Conservation (phyloP, 2,888 invertebrate species). For the Andricus quercusramuli region DNA sequence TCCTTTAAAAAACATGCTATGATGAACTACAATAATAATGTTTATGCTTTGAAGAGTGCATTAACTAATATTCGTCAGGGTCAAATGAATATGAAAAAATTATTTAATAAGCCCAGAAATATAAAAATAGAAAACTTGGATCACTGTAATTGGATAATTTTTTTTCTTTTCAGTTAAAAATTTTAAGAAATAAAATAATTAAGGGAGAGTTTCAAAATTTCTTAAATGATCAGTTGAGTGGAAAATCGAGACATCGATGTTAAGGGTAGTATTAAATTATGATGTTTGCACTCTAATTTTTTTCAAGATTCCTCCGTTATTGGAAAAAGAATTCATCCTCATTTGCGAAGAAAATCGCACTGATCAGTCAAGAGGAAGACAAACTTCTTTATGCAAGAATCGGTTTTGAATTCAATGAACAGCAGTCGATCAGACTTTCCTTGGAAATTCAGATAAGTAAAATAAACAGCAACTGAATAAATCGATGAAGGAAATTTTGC, state of each 20-base stretch:
- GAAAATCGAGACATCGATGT: constrained; percentile 1
- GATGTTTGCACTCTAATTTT: constrained; percentile 10
- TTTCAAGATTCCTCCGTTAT: neutral
- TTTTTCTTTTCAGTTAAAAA: neutral
- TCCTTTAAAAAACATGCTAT: too few relatives aligned
- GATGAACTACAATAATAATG: too few relatives aligned
- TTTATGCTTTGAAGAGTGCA: too few relatives aligned
- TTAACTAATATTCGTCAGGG: too few relatives aligned
- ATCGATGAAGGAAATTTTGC: neutral
- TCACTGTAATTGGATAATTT: too few relatives aligned
- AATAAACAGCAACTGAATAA: constrained; percentile 23
- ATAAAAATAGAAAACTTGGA: too few relatives aligned
- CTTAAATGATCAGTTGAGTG: neutral
- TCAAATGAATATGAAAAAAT: too few relatives aligned
- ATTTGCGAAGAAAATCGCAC: constrained; percentile 24
- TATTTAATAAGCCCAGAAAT: too few relatives aligned
- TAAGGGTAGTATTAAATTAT: neutral
- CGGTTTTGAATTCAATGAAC: constrained; percentile 24
- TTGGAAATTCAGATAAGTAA: neutral
- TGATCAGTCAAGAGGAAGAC: constrained; percentile 27
- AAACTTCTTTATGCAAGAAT: constrained; percentile 30
- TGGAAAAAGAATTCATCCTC: constrained; percentile 33
- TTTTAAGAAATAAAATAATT: neutral
- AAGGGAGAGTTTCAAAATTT: neutral
- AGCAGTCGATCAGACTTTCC: constrained; percentile 18